A percentile compares a stretch with the other conserved stretches of the same genome.
Evolutionary conservation across 2,888 invertebrate species (phyloP).

Genomic region (Thyatira batis): DNA sequence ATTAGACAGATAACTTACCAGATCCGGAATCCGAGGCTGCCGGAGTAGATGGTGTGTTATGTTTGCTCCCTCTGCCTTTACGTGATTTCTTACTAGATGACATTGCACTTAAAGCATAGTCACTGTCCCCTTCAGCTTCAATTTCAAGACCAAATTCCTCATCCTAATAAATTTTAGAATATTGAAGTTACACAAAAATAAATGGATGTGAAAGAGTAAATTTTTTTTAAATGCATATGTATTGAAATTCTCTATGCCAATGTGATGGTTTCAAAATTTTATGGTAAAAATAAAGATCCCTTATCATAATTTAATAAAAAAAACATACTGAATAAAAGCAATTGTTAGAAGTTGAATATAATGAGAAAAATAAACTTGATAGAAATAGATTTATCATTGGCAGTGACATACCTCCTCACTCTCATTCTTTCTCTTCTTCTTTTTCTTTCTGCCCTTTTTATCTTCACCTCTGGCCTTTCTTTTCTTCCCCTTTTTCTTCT

Average conservation of each 20-base stretch:
- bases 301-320: too few relatives aligned
- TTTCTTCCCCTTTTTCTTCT: conserved; percentile 97
- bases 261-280: too few relatives aligned
- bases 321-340: too few relatives aligned
- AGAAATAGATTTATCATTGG: not conserved
- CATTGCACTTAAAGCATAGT: conserved; percentile 83
- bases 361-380: not conserved
- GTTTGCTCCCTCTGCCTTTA: conserved; percentile 77
- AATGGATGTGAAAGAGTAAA: too few relatives aligned
- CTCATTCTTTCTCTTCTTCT: conserved; percentile 96
- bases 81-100: conserved; percentile 86
- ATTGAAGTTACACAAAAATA: not conserved
- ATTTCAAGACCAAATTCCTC: conserved; percentile 86
- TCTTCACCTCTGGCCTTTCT: conserved; percentile 94
- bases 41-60: conserved; percentile 67
- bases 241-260: too few relatives aligned
- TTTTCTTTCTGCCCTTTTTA: conserved; percentile 96
- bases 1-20: conserved; percentile 44
- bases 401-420: conserved; percentile 86
- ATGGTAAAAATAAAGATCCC: too few relatives aligned
- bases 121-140: conserved; percentile 87
- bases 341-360: too few relatives aligned
- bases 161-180: conserved; percentile 84
- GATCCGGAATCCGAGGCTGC: conserved; percentile 70
- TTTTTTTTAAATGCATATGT: too few relatives aligned